A percentile compares a stretch with the other conserved stretches of the same genome.
Evolutionary conservation across 2,797 vertebrate genomes (phyloP).

Genomic region (Pteropus rufus): DNA sequence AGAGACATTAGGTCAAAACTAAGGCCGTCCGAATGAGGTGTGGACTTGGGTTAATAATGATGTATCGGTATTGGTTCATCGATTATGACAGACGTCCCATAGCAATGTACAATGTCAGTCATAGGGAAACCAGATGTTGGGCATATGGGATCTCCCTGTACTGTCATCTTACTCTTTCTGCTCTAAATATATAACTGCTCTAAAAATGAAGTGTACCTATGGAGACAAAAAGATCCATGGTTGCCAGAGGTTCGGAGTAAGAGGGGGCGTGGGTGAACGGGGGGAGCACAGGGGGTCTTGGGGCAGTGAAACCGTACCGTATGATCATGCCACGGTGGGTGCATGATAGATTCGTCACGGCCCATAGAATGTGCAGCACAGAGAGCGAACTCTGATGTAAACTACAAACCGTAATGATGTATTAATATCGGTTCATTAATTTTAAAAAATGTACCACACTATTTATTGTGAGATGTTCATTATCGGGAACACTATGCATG

Average conservation of each 20-base stretch:
- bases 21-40: background rate
- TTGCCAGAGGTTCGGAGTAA: background rate
- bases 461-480: background rate
- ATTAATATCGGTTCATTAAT: background rate
- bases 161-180: background rate
- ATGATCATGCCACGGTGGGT: background rate
- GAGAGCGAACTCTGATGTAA: background rate
- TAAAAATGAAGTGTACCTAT: background rate
- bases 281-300: background rate
- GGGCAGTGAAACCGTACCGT: background rate
- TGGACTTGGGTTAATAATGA: background rate
- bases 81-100: background rate
- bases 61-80: background rate
- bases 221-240: background rate
- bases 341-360: background rate
- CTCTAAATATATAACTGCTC: background rate
- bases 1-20: background rate
- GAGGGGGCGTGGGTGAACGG: background rate
- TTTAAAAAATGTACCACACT: background rate
- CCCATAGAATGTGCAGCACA: background rate
- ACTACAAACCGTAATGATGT: background rate
- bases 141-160: background rate
- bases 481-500: background rate
- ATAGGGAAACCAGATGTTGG: background rate
- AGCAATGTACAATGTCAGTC: background rate